Conservation (phyloP, 1,140 invertebrate species). For the Euborellia annulipes region DNA sequence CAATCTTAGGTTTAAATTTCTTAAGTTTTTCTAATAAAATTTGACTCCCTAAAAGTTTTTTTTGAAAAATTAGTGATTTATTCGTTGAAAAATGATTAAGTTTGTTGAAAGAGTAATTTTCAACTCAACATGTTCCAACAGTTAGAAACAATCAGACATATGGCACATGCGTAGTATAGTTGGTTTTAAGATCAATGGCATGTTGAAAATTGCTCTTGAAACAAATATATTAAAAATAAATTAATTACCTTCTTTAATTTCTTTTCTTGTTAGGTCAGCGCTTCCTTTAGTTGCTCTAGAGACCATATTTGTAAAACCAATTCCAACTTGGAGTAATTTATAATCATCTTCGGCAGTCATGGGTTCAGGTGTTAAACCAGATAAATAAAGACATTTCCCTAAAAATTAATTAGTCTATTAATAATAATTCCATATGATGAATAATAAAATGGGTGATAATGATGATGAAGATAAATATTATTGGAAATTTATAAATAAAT, state of each 20-base stretch:
- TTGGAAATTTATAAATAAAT: no score
- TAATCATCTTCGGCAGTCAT: slow-evolving; percentile 93
- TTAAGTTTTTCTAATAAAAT: slow-evolving; percentile 81
- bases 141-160: background rate
- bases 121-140: no score
- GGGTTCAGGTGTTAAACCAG: slow-evolving; percentile 84
- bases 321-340: slow-evolving; percentile 80
- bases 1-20: slow-evolving; percentile 88
- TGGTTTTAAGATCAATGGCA: no score
- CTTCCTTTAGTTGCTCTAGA: slow-evolving; percentile 86
- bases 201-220: no score
- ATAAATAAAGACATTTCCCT: slow-evolving; percentile 92
- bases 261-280: slow-evolving; percentile 85
- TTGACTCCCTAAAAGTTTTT: slow-evolving; percentile 47
- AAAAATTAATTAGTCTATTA: no score
- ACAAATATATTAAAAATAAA: no score
- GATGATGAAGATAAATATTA: no score
- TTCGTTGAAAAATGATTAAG: background rate
- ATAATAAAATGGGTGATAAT: no score
- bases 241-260: slow-evolving; percentile 77
- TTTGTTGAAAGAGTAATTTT: no score
- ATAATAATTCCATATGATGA: no score
- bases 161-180: no score
- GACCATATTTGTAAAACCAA: slow-evolving; percentile 97
- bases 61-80: background rate